These are phyloP conservation scores for Vulpes lagopus DNA, from an alignment of 2,113 vertebrate genomes.

Conservation along the genomic window DNA sequence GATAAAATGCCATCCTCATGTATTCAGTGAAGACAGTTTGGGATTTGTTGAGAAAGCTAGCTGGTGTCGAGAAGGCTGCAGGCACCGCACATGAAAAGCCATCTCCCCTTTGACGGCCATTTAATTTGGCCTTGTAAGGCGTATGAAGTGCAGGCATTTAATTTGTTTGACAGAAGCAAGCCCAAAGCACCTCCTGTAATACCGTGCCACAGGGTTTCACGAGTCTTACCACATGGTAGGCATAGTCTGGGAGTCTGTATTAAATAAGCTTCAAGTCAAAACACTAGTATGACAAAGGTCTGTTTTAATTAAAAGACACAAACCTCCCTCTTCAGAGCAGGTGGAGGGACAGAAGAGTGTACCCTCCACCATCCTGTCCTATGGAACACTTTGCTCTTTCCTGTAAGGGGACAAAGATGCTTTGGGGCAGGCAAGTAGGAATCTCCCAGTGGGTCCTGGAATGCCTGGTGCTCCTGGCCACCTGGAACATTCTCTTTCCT, in stretches of 20 bases:
- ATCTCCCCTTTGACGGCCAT: conserved; percentile 54
- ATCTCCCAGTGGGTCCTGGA: neutral
- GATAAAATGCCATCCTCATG: neutral
- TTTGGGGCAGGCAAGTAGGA: neutral
- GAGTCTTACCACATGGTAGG: conserved; percentile 35
- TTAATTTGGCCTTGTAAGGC: conserved; percentile 74
- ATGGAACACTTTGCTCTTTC: neutral
- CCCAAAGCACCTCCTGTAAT: conserved; percentile 48
- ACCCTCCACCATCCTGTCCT: neutral
- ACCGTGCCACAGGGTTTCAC: neutral
- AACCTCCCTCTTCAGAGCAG: neutral
- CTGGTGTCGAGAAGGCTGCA: conserved; percentile 13
- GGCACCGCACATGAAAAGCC: neutral
- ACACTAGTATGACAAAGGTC: conserved; percentile 61
- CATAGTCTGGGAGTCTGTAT: conserved; percentile 1
- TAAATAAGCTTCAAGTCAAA: conserved; percentile 65
- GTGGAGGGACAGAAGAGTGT: neutral
- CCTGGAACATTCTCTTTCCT: neutral
- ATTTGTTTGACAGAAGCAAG: conserved; percentile 33
- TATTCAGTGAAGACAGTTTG: neutral
- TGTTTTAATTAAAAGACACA: conserved; percentile 74
- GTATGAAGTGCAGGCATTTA: conserved; percentile 59
- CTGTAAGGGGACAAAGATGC: neutral
- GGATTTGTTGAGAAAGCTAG: conserved; percentile 34
- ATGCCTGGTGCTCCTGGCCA: neutral